Evolutionary conservation across 2,888 invertebrate genomes (phyloP), one percentile per base, ranked within the genome.

Genomic region (Tribolium freemani): DNA sequence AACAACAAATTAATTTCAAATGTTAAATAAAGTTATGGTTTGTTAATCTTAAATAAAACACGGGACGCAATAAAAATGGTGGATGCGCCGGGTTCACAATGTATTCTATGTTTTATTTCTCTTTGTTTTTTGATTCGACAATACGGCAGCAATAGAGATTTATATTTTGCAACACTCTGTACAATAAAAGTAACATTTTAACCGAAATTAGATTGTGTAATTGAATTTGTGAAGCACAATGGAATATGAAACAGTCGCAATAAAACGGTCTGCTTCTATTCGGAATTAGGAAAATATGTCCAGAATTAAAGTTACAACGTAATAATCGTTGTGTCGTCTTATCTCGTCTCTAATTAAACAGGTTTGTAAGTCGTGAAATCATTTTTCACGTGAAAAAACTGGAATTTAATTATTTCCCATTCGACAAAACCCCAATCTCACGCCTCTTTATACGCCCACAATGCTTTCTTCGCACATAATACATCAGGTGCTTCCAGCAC

Each of bases 401-500:
- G 5, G 21, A 8, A 38, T 38, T 38, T 38, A 38, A 38, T 38
- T 38, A 38, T 38, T 26, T 26, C 26, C 26, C 26, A 26, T 26
- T 26, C 26, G 26, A 26, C 26, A 26, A 38, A 38, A 38, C 8
- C 38, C 16, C 16, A 16, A 16, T 16, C 16, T 16, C 16, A 2
- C 16, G 16, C 56, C 56, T 44, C 20, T 58, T 58, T 58, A 45
- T 45, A 44, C 16, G 16, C 44, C 58, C 20, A 58, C 58, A 58
- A 58, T 44, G 58, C 58, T 8, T 58, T 20, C 44, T 44, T 16
- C 45, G 44, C 44, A 58, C 45, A 58, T 58, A 58, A 58, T 58
- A 58, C 58, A 56, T 56, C 56, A 56, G 56, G 56, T 56, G 44
- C 45, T 58, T 45, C 58, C 45, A 58, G 13, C 21, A 45, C 45